Evolutionary conservation across 2,113 vertebrate species (phyloP).

Genomic region (Calyptomena viridis): DNA sequence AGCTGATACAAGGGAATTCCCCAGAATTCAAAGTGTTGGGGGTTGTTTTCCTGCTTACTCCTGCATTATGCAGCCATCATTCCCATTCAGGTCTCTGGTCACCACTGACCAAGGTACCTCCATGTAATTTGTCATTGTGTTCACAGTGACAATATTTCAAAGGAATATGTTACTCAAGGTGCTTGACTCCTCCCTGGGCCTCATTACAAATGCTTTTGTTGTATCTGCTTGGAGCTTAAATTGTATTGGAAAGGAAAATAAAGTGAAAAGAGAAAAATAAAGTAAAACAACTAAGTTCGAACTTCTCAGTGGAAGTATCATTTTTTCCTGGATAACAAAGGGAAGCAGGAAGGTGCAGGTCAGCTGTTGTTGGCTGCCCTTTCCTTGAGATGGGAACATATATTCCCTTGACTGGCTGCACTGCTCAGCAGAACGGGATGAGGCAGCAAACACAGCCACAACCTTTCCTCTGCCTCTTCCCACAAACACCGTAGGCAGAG

Average conservation of each 20-base stretch:
- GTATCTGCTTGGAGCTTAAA: not conserved
- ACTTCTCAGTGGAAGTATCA: not conserved
- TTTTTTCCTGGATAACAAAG: not conserved
- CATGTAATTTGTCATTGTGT: fast-evolving
- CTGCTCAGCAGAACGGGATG: not conserved
- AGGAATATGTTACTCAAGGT: not conserved
- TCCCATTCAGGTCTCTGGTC: not conserved
- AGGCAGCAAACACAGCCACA: not conserved
- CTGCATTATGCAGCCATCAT: fast-evolving
- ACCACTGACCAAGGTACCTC: fast-evolving
- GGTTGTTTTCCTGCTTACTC: not conserved
- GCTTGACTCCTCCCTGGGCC: not conserved
- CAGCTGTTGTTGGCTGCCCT: not conserved
- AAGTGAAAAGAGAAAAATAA: fast-evolving
- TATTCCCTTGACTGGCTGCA: fast-evolving
- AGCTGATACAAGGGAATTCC: not conserved
- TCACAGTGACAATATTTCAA: not conserved
- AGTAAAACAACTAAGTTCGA: not conserved
- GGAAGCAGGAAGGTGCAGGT: not conserved
- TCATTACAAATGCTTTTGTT: not conserved
- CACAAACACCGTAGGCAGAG: fast-evolving
- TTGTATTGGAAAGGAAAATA: not conserved
- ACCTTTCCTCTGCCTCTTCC: not conserved
- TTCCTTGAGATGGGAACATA: fast-evolving
- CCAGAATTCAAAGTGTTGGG: not conserved